Evolutionary conservation across 2,888 invertebrate species (phyloP).

Genomic region (Brassicogethes aeneus): DNA sequence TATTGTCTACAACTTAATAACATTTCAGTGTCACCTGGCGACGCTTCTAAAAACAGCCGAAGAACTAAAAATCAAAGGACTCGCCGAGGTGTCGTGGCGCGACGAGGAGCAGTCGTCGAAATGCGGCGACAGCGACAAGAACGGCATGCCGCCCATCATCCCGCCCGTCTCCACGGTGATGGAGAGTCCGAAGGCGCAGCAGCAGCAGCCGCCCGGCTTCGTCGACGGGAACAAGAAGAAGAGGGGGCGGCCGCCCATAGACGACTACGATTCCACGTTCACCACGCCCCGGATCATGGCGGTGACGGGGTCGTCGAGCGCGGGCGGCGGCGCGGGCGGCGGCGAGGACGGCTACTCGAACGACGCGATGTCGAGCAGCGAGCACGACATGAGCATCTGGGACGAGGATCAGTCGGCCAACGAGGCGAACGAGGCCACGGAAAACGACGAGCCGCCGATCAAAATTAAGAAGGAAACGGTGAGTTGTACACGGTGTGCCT

Average conservation of each 20-base stretch:
- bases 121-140: constrained; percentile 27
- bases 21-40: constrained; percentile 70
- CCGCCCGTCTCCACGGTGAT: constrained; percentile 40
- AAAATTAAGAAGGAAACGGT: constrained; percentile 34
- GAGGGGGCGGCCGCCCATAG: constrained; percentile 59
- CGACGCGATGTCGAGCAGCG: constrained; percentile 39
- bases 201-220: constrained; percentile 8
- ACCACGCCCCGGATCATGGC: constrained; percentile 46
- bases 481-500: constrained; percentile 12
- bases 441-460: constrained; percentile 28
- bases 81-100: constrained; percentile 84
- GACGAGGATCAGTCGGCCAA: constrained; percentile 35
- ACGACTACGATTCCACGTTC: constrained; percentile 48
- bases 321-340: constrained; percentile 11
- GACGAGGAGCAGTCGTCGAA: constrained; percentile 42
- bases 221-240: constrained; percentile 48
- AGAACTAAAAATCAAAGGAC: constrained; percentile 82
- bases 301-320: constrained; percentile 35
- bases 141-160: constrained; percentile 30
- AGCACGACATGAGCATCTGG: constrained; percentile 38
- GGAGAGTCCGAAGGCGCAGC: constrained; percentile 30
- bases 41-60: constrained; percentile 86
- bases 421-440: constrained; percentile 29
- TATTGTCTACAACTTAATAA: too few species aligned
- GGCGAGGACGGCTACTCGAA: constrained; percentile 28